Evolutionary conservation across 2,888 invertebrate genomes (phyloP).

Genomic region (Sepioteuthis lessoniana): DNA sequence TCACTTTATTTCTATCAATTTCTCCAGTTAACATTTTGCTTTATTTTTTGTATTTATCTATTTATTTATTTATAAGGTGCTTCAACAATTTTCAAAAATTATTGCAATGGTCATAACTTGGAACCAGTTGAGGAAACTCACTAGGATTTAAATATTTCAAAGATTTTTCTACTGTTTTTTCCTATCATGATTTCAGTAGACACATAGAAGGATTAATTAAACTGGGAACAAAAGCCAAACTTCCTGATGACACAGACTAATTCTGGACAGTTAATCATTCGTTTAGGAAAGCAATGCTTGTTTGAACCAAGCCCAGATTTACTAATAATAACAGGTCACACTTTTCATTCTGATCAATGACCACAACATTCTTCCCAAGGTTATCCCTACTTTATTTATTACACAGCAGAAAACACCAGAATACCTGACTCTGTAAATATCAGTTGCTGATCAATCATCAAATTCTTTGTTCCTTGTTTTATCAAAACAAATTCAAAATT

Average conservation of each 20-base stretch:
- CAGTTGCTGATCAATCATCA: no score
- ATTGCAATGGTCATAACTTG: not conserved
- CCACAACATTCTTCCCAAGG: not conserved
- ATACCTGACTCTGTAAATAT: not conserved
- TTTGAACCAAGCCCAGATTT: not conserved
- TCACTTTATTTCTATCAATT: no score
- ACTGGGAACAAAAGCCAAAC: not conserved
- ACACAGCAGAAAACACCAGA: not conserved
- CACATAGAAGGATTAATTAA: not conserved
- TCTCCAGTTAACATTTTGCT: no score
- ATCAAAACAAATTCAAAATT: no score
- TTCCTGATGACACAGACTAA: not conserved
- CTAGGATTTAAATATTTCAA: not conserved
- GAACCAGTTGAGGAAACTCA: not conserved
- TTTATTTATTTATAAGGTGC: no score
- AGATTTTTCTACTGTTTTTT: not conserved
- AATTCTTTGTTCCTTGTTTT: no score
- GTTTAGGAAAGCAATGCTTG: not conserved
- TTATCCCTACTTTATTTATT: not conserved
- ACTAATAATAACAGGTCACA: conserved; percentile 20
- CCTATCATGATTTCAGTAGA: not conserved
- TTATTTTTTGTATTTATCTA: no score
- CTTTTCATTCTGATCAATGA: conserved; percentile 15
- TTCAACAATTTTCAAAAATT: no score
- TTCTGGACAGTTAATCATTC: conserved; percentile 20